These are phyloP conservation scores for Ceratina japonica DNA, from an alignment of 1,140 invertebrate species.

Conservation along the genomic window DNA sequence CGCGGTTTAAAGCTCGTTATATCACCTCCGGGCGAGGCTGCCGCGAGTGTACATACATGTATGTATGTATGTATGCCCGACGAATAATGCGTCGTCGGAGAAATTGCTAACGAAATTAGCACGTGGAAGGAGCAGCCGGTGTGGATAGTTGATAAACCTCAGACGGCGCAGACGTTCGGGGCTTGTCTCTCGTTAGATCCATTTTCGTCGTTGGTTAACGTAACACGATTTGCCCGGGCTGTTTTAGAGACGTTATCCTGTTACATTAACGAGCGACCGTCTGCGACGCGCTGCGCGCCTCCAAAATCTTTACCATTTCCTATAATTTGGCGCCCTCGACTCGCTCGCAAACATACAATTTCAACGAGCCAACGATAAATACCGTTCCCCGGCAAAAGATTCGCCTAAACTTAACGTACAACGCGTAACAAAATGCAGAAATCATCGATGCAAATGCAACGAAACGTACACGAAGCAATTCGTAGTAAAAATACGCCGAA, in stretches of 20 bases:
- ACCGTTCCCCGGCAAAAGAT: no score
- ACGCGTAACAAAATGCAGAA: no score
- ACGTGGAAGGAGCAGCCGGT: constrained; percentile 16
- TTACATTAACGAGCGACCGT: constrained; percentile 39
- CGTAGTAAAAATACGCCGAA: no score
- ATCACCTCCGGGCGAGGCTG: neutral
- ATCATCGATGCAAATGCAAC: no score
- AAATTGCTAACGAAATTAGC: constrained; percentile 41
- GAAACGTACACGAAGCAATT: no score
- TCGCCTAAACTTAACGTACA: no score
- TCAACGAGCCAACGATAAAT: no score
- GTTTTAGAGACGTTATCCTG: constrained; percentile 39
- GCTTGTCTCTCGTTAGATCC: constrained; percentile 38
- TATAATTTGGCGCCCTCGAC: neutral
- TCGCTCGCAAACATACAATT: no score
- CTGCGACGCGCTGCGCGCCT: neutral
- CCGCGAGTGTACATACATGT: neutral
- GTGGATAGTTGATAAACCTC: constrained; percentile 37
- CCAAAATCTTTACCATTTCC: neutral
- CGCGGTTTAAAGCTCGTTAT: constrained; percentile 39
- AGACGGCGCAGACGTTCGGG: constrained; percentile 28
- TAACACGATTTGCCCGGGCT: constrained; percentile 29
- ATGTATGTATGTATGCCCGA: neutral
- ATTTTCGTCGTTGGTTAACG: constrained; percentile 45
- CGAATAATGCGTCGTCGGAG: constrained; percentile 19